Percentiles rank a stretch among this genome's conserved stretches.
Conservation (phyloP, 2,113 vertebrate species). For the Rhabdomys dilectus region DNA sequence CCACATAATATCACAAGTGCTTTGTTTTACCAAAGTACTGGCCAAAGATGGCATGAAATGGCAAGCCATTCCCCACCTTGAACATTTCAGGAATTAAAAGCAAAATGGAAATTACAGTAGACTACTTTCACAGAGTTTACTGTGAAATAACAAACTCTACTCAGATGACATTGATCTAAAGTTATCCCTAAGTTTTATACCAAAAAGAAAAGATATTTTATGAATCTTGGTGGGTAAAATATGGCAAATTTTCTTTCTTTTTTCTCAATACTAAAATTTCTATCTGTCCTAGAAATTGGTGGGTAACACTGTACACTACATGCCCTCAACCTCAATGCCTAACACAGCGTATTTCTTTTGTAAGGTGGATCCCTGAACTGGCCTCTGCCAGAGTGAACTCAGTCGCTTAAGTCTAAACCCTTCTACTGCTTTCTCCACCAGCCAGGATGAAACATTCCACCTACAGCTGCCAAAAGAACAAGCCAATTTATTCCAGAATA, state of each 20-base stretch:
- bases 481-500: conserved; percentile 60
- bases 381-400: background rate
- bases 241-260: background rate
- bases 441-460: background rate
- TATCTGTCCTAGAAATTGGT: background rate
- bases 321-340: background rate
- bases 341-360: background rate
- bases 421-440: background rate
- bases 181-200: background rate
- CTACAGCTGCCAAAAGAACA: background rate
- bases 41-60: accelerated
- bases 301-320: background rate
- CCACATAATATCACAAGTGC: background rate
- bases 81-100: background rate
- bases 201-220: background rate
- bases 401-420: accelerated
- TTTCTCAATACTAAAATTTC: background rate
- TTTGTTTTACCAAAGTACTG: background rate
- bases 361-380: accelerated
- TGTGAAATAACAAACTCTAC: conserved; percentile 3
- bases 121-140: background rate
- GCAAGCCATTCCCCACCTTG: background rate
- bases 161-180: conserved; percentile 1
- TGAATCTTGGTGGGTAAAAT: background rate
- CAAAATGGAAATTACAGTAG: background rate